A percentile compares a stretch with the other conserved stretches of the same genome.
These are phyloP conservation scores for Orcinus orca DNA, from an alignment of 2,113 vertebrate genomes.

Conservation along the genomic window DNA sequence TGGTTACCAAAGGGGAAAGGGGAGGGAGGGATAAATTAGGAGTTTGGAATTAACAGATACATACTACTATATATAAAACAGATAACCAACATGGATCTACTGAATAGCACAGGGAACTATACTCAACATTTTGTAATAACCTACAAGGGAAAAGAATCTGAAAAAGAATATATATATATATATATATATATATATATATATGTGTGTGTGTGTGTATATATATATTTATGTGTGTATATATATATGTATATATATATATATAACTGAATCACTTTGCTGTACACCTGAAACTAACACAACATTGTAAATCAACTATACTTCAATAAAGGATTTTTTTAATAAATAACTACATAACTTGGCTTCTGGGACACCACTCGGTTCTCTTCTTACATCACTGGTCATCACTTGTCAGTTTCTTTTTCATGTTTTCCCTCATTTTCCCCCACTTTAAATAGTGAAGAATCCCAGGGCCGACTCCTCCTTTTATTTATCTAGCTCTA, in stretches of 20 bases:
- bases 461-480: background rate
- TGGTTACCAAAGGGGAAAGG: background rate
- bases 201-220: too few relatives aligned
- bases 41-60: background rate
- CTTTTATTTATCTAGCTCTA: background rate
- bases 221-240: accelerated
- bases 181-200: too few relatives aligned
- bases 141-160: background rate
- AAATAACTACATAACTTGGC: background rate
- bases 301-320: background rate
- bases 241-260: too few relatives aligned
- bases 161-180: background rate
- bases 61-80: background rate
- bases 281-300: background rate
- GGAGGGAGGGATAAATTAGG: background rate
- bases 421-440: background rate
- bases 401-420: background rate
- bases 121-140: background rate
- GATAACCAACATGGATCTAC: background rate
- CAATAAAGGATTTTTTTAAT: background rate
- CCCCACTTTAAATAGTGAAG: background rate
- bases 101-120: background rate
- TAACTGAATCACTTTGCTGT: too few relatives aligned
- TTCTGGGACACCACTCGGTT: background rate
- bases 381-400: background rate